phyloP scores from a whole-genome alignment of 2,888 invertebrate genomes.

The Calameuta pallipes region DNA sequence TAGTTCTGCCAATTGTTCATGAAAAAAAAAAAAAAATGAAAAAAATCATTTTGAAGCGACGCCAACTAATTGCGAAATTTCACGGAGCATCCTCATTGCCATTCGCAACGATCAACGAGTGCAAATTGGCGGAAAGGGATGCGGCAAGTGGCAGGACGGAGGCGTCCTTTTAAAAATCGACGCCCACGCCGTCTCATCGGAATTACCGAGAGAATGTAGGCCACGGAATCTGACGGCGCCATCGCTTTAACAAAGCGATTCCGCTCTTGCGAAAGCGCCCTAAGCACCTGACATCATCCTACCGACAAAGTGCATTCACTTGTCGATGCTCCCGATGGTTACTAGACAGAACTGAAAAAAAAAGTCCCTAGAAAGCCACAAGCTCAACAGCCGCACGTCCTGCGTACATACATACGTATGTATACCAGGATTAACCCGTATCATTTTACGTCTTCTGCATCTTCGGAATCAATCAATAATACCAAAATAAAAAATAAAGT shows the following conservation, averaged over 20 bases:
- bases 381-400: background rate
- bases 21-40: background rate
- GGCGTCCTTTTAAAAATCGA: background rate
- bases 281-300: constrained; percentile 10
- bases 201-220: background rate
- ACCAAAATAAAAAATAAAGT: background rate
- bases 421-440: background rate
- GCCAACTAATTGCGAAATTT: background rate
- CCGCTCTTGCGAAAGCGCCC: constrained; percentile 29
- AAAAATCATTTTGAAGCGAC: background rate
- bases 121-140: constrained; percentile 15
- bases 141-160: constrained; percentile 13
- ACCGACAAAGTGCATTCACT: background rate
- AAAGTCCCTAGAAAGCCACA: background rate
- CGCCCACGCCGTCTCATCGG: background rate
- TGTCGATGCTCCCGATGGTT: background rate
- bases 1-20: background rate
- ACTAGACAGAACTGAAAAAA: background rate
- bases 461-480: background rate
- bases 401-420: background rate
- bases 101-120: background rate
- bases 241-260: constrained; percentile 23
- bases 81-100: background rate
- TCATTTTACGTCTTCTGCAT: background rate
- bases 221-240: constrained; percentile 13